Evolutionary conservation across 1,140 invertebrate genomes (phyloP), one percentile per base, ranked within the genome.

Genomic region (Carcinoscorpius rotundicauda): DNA sequence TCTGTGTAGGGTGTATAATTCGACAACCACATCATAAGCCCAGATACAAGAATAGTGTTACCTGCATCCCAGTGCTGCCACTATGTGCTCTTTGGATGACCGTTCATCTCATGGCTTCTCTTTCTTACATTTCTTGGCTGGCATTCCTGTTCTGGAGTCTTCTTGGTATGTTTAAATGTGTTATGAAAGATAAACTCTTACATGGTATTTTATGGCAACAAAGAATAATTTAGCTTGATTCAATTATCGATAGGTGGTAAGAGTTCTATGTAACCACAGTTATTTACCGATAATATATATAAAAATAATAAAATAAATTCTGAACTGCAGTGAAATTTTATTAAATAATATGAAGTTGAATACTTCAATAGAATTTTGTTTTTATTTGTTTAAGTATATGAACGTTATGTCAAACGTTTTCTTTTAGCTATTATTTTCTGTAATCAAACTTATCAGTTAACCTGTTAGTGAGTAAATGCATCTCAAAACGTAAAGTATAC

Each of bases 1-100:
- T 48, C 6, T 68, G 56, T 52, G 11, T 68, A 1, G 64, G 62
- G 4, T 29, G 64, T 1, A 62, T 70, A 29, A 55, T 60, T 52
- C 49, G 59, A 3, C 66, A 71, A 62, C 70, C 70, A 3, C 66
- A 60, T 52, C 68, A 69, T 48, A 59, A 62, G 6, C 59, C 64
- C 4, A n/a, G 52, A 4, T 51, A 61, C 11, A 52, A 61, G 5
- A 65, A 71, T 52, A 60, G 51, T 52, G 67, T 71, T 6, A 68
- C 70, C 6, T 71, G 70, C 52, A 59, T 71, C 5, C 70, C 70
- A 49, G 67, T 67, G 52, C 63, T 71, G 57, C 70, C 70, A n/a
- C n/a, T 71, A 10, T 66, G 64, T 10, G 59, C 70, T 48, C 61
- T 71, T 61, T 70, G 66, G 69, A 63, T 71, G 66, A 62, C 70